A percentile compares a stretch with the other conserved stretches of the same genome.
These are phyloP conservation scores for Agonopterix alstromeriana DNA, from an alignment of 2,888 invertebrate species.

Conservation along the genomic window DNA sequence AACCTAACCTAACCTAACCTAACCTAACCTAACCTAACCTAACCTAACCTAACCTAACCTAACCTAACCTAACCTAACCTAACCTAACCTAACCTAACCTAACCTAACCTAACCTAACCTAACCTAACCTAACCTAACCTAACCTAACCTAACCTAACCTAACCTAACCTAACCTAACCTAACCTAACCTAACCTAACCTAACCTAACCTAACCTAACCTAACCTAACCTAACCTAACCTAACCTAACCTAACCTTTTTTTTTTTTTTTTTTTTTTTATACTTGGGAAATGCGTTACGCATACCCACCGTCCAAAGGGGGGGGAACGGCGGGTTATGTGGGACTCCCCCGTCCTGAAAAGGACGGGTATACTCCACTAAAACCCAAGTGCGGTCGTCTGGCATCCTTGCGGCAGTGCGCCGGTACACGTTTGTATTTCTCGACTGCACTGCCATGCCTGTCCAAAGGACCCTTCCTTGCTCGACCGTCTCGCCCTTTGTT, in stretches of 20 bases:
- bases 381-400: too few relatives aligned
- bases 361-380: too few relatives aligned
- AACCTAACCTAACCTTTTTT: slow-evolving; percentile 5
- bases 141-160: slow-evolving; percentile 4
- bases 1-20: too few relatives aligned
- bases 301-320: too few relatives aligned
- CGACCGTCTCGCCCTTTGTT: too few relatives aligned
- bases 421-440: too few relatives aligned
- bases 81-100: slow-evolving; percentile 3
- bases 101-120: slow-evolving; percentile 3
- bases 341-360: too few relatives aligned
- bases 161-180: slow-evolving; percentile 3
- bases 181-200: slow-evolving; percentile 5
- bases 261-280: background rate
- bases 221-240: slow-evolving; percentile 6
- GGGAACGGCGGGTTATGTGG: too few relatives aligned
- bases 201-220: slow-evolving; percentile 7
- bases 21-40: background rate
- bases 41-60: background rate
- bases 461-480: too few relatives aligned
- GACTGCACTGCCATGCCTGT: too few relatives aligned
- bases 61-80: background rate
- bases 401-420: too few relatives aligned
- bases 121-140: slow-evolving; percentile 3
- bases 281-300: too few relatives aligned